Conservation (phyloP, 2,888 invertebrate species). For the Chorisops tibialis region DNA sequence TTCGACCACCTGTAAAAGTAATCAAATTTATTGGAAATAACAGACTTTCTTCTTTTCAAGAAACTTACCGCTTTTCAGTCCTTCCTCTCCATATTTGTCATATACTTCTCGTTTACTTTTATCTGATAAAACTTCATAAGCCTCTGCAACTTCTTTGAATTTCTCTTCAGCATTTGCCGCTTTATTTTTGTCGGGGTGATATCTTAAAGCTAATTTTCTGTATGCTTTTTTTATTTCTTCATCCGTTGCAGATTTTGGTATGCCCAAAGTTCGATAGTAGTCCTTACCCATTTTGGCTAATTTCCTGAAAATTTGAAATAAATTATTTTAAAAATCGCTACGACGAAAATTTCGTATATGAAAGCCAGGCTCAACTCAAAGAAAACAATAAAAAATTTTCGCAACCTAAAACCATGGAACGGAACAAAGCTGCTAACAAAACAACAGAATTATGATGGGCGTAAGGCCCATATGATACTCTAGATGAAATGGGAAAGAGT, state of each 20-base stretch:
- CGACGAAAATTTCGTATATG: too few species aligned
- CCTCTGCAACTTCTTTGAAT: conserved; percentile 96
- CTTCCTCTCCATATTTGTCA: conserved; percentile 91
- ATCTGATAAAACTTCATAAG: conserved; percentile 95
- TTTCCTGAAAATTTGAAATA: neutral
- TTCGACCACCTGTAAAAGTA: conserved; percentile 56
- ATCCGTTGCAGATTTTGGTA: conserved; percentile 82
- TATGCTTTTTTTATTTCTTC: conserved; percentile 98
- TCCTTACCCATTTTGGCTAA: conserved; percentile 84
- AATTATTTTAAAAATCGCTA: too few species aligned
- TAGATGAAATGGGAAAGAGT: too few species aligned
- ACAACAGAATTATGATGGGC: too few species aligned
- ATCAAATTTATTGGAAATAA: neutral
- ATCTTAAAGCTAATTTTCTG: conserved; percentile 92
- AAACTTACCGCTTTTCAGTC: conserved; percentile 69
- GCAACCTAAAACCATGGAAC: too few species aligned
- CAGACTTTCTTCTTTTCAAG: neutral
- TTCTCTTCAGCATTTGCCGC: conserved; percentile 90
- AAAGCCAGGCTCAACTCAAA: too few species aligned
- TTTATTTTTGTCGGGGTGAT: conserved; percentile 99
- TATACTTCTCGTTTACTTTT: conserved; percentile 93
- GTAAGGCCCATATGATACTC: too few species aligned
- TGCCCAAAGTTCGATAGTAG: conserved; percentile 91
- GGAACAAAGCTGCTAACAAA: too few species aligned
- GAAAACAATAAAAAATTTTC: too few species aligned